Base-by-base conservation (phyloP, 2,888 invertebrate genomes). In the Pristionchus maxplancki region DNA sequence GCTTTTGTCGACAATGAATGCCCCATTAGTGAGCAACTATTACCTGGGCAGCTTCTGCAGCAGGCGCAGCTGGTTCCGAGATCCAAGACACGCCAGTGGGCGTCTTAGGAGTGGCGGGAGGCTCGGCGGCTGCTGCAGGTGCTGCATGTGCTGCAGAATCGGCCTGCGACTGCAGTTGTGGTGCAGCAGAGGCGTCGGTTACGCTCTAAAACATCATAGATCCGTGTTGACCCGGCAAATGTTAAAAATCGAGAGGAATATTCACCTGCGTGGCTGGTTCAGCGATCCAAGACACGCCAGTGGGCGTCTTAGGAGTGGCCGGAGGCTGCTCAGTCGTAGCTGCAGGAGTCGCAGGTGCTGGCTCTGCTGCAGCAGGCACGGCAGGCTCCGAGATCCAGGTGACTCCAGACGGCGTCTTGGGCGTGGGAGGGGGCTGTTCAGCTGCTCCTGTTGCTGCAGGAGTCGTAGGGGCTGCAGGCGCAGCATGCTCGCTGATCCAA, bases 231-330 rank as follows among this genome's bases (percentile, higher is more conserved):
- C n/a, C n/a, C n/a, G n/a, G n/a, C n/a, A n/a, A n/a, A n/a, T n/a
- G n/a, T n/a, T n/a, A n/a, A n/a, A n/a, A n/a, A n/a, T n/a, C n/a
- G n/a, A n/a, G n/a, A n/a, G n/a, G n/a, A n/a, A n/a, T n/a, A n/a
- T n/a, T n/a, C n/a, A n/a, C n/a, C n/a, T n/a, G 50, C 20, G 50
- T 37, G 17, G 37, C 62, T 37, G 84, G 44, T n/a, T 86, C 86
- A 1, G 67, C 34, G 71, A 50, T 50, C 86, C 86, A 87, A 1
- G 50, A 17, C n/a, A 71, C 58, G 15, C 50, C 86, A 1, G 37
- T 20, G 13, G 64, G 62, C 64, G 85, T 64, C 85, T 85, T 64
- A 11, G 67, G 86, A 2, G 85, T 85, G 53, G 62, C n/a, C 1
- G 85, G 64, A n/a, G 85, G 78, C 1, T 24, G n/a, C 1, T 48